phyloP scores from a whole-genome alignment of 1,140 invertebrate genomes.

The Leptestheria dahalacensis region DNA sequence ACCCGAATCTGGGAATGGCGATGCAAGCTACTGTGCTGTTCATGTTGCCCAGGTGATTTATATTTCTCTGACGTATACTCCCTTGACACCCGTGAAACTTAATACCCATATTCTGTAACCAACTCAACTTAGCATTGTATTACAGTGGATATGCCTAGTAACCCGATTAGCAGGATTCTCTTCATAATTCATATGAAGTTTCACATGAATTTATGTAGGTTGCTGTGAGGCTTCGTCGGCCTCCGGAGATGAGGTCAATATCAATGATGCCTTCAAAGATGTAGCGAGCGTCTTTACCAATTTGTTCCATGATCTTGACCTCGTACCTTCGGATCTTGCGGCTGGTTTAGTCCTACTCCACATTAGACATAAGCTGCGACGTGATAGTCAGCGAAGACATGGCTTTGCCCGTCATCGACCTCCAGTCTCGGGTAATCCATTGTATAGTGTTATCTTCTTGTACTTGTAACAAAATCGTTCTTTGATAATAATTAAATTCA shows the following conservation, averaged over 20 bases:
- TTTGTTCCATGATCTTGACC: constrained; percentile 63
- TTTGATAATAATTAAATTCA: too few relatives aligned
- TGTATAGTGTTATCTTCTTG: constrained; percentile 3
- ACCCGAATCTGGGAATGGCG: constrained; percentile 32
- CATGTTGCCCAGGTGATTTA: constrained; percentile 28
- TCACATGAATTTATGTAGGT: not conserved
- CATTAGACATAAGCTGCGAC: constrained; percentile 35
- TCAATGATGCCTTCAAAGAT: constrained; percentile 14
- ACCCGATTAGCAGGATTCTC: not conserved
- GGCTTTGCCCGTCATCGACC: not conserved
- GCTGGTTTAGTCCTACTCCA: constrained; percentile 65
- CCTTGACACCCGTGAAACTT: too few relatives aligned
- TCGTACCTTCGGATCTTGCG: constrained; percentile 75
- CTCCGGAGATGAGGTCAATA: not conserved
- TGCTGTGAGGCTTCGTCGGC: constrained; percentile 27
- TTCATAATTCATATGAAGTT: not conserved
- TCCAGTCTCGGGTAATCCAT: not conserved
- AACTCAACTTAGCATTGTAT: too few relatives aligned
- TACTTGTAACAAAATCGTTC: too few relatives aligned
- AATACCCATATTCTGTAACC: too few relatives aligned
- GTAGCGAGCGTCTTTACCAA: constrained; percentile 43
- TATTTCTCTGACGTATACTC: not conserved
- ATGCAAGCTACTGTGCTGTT: constrained; percentile 62
- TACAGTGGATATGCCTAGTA: not conserved
- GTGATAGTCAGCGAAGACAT: constrained; percentile 38